Percentiles rank a stretch among this genome's conserved stretches.
These are phyloP conservation scores for Lottia gigantea DNA, from an alignment of 2,888 invertebrate genomes.

Conservation along the genomic window DNA sequence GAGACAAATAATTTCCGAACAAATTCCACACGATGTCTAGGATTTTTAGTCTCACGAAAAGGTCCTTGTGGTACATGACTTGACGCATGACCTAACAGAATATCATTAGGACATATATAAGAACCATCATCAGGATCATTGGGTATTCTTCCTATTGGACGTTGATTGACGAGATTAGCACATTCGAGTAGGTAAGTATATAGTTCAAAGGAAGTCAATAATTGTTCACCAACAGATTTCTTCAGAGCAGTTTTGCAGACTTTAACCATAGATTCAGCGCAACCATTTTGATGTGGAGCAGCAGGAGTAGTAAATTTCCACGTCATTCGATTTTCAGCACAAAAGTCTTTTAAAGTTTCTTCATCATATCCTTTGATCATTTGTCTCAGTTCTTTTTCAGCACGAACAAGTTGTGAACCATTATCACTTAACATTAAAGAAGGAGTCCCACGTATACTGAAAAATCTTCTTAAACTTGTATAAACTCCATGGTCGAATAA, in stretches of 20 bases:
- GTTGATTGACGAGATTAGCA: background rate
- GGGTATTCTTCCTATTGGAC: too few species aligned
- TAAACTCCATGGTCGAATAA: too few species aligned
- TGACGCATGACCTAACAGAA: too few species aligned
- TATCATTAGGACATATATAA: too few species aligned
- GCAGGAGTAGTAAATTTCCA: background rate
- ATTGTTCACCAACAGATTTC: background rate
- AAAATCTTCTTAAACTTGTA: background rate
- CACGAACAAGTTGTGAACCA: background rate
- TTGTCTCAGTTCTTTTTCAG: background rate
- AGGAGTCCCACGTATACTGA: background rate
- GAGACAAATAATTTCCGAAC: too few species aligned
- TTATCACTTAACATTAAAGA: background rate
- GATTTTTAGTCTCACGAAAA: too few species aligned
- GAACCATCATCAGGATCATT: too few species aligned
- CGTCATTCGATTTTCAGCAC: background rate
- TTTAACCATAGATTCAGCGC: background rate
- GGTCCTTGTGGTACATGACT: too few species aligned
- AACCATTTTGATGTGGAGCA: constrained; percentile 1
- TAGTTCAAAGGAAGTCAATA: background rate
- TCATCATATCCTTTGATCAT: background rate
- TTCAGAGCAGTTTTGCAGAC: background rate
- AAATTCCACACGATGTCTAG: too few species aligned
- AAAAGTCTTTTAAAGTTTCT: constrained; percentile 1
- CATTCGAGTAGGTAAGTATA: background rate